Percentiles rank a stretch among this genome's conserved stretches.
Evolutionary conservation across 2,888 invertebrate species (phyloP).

Genomic region (Eulithis prunata): DNA sequence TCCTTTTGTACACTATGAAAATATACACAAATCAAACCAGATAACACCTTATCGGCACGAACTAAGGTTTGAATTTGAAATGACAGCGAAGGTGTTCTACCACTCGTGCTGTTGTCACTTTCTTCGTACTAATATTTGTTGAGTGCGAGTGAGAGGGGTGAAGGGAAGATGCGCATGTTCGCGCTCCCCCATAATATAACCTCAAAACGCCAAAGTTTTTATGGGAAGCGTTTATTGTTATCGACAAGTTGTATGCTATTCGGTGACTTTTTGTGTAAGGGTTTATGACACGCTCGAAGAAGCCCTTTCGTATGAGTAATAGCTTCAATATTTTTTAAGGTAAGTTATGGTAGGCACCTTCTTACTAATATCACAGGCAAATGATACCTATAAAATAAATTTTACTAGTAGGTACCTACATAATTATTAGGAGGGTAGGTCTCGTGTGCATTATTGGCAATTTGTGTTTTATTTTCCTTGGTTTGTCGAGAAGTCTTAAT

Average conservation of each 20-base stretch:
- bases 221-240: conserved; percentile 60
- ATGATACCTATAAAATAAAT: too few relatives aligned
- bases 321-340: conserved; percentile 28
- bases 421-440: too few relatives aligned
- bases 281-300: conserved; percentile 48
- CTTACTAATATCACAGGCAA: too few relatives aligned
- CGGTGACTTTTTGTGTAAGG: conserved; percentile 51
- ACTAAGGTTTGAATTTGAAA: conserved; percentile 47
- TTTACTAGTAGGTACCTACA: too few relatives aligned
- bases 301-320: conserved; percentile 43
- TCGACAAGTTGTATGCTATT: conserved; percentile 59
- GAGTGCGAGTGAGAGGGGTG: conserved; percentile 52
- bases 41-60: conserved; percentile 44
- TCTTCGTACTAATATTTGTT: conserved; percentile 47
- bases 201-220: conserved; percentile 64
- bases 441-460: too few relatives aligned
- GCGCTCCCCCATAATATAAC: conserved; percentile 52
- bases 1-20: conserved; percentile 61
- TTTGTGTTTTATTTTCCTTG: too few relatives aligned
- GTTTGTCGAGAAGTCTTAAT: too few relatives aligned
- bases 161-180: conserved; percentile 64
- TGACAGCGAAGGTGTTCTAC: conserved; percentile 52
- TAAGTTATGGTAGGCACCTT: neutral
- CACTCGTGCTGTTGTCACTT: conserved; percentile 57
- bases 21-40: conserved; percentile 54